Conservation (phyloP, 2,797 vertebrate genomes). For the Scarus forsteni region DNA sequence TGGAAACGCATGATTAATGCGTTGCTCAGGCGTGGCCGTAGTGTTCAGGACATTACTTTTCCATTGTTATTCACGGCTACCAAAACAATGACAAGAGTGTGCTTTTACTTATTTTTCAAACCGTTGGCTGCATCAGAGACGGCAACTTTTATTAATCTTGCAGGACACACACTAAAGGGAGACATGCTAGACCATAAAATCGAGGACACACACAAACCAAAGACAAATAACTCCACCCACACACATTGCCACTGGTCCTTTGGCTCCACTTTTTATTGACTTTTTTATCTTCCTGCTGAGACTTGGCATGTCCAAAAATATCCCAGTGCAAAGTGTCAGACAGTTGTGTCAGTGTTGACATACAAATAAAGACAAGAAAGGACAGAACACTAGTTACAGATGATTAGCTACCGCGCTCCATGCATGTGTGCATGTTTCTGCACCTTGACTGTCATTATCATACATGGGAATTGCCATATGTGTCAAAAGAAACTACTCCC, state of each 20-base stretch:
- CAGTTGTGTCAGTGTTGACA: slow-evolving; percentile 12
- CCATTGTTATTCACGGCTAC: slow-evolving; percentile 60
- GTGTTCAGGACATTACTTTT: slow-evolving; percentile 44
- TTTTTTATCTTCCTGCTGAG: slow-evolving; percentile 21
- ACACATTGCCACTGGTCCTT: slow-evolving; percentile 22
- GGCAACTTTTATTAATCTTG: slow-evolving; percentile 66
- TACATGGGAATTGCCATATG: slow-evolving; percentile 15
- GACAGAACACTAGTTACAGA: background rate
- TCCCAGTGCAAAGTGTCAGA: slow-evolving; percentile 12
- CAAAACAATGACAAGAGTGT: slow-evolving; percentile 64
- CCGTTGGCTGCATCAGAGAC: slow-evolving; percentile 57
- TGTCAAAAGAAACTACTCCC: slow-evolving; percentile 26
- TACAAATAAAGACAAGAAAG: slow-evolving; percentile 20
- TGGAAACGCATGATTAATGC: slow-evolving; percentile 76
- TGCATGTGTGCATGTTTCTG: slow-evolving; percentile 10
- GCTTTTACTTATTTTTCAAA: slow-evolving; percentile 60
- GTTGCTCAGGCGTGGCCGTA: slow-evolving; percentile 51
- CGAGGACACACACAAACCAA: slow-evolving; percentile 7
- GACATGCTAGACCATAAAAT: background rate
- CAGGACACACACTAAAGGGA: slow-evolving; percentile 14
- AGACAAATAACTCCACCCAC: slow-evolving; percentile 20
- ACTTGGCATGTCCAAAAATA: slow-evolving; percentile 41
- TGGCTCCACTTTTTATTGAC: slow-evolving; percentile 29
- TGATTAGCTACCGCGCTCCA: background rate
- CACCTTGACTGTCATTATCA: slow-evolving; percentile 3